These are phyloP conservation scores for Phrynocephalus vlangalii DNA, from an alignment of 2,797 vertebrate species.

Conservation along the genomic window DNA sequence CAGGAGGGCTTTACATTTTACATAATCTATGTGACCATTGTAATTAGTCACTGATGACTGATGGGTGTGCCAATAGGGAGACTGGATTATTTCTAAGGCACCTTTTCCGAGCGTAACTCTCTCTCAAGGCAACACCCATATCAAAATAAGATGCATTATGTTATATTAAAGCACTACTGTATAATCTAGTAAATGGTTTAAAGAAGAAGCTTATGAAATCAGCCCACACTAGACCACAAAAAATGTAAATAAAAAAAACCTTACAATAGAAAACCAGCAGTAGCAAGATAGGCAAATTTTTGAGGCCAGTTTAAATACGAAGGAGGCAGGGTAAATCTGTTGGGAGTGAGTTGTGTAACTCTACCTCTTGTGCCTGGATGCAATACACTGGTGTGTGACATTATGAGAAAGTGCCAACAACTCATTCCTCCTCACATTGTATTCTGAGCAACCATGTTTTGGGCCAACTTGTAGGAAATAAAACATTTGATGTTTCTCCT, in stretches of 20 bases:
- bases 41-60: background rate
- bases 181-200: background rate
- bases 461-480: too few relatives aligned
- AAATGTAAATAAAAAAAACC: background rate
- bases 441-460: too few relatives aligned
- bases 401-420: background rate
- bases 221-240: background rate
- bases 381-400: background rate
- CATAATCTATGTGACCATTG: background rate
- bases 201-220: background rate
- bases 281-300: background rate
- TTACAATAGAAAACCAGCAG: background rate
- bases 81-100: background rate
- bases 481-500: too few relatives aligned
- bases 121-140: background rate
- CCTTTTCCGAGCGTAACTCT: background rate
- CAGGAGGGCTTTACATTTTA: background rate
- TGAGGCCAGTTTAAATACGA: background rate
- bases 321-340: background rate
- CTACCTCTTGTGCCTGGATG: background rate
- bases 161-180: background rate
- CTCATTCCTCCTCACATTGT: too few relatives aligned
- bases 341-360: background rate
- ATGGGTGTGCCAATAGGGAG: too few relatives aligned
- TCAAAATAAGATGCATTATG: background rate